Percentiles rank a stretch among this genome's conserved stretches.
These are phyloP conservation scores for Chloebia gouldiae DNA, from an alignment of 2,113 vertebrate genomes.

Conservation along the genomic window DNA sequence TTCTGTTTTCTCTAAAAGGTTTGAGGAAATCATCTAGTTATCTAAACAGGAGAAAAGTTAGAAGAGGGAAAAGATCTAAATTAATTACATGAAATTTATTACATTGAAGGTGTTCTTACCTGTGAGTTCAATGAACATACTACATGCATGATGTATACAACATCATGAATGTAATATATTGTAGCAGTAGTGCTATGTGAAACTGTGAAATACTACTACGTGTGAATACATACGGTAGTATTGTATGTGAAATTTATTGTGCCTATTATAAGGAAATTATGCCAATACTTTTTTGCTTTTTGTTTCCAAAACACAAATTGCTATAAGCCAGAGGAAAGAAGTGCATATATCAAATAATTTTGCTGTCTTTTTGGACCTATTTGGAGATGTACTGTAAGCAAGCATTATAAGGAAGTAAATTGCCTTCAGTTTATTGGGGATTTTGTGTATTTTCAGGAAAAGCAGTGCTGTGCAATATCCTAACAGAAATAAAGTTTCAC, in stretches of 20 bases:
- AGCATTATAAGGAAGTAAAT: background rate
- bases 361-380: background rate
- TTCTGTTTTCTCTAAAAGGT: background rate
- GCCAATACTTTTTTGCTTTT: background rate
- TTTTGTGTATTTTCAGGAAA: background rate
- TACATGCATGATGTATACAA: background rate
- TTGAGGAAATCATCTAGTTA: background rate
- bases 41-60: background rate
- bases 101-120: background rate
- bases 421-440: background rate
- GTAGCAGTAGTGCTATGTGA: background rate
- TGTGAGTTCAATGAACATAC: background rate
- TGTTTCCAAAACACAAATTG: background rate
- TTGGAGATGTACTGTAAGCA: background rate
- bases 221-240: too few relatives aligned
- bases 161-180: background rate
- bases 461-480: background rate
- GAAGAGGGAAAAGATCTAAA: background rate
- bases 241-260: background rate
- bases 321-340: background rate
- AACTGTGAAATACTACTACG: too few relatives aligned
- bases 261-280: background rate
- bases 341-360: background rate
- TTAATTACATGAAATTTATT: background rate
- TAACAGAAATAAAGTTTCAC: background rate